Base-by-base conservation (phyloP, 2,888 invertebrate genomes). In the Stomorhina lunata region DNA sequence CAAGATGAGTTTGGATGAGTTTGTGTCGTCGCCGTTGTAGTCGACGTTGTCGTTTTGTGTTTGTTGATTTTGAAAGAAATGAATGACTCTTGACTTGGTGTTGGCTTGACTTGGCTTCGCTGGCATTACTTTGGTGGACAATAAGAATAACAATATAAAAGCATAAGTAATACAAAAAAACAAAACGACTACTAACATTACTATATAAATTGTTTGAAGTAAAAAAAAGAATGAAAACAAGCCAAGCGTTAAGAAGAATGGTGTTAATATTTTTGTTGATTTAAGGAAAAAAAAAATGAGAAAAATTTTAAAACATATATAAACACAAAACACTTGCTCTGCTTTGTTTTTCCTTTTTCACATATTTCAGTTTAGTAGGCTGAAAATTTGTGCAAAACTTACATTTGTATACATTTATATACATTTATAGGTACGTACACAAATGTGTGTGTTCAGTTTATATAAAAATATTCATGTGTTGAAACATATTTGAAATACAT, bases 51-150 rank as follows among this genome's bases (percentile, higher is more conserved):
- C 66, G 66, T 66, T 37, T 78, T 65, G 27, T 79, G 48, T 72
- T 72, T 79, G 79, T 72, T 72, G 72, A 72, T 79, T 79, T 72
- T 59, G 65, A 80, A 73, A 73, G 50, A 73, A 80, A 73, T 80
- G 50, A 80, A 80, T 79, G 78, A 72, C 78, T 79, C 78, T 79
- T 79, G 71, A 72, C 78, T 79, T 72, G 55, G 34, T 71, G 71
- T 40, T 65, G 71, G 55, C 71, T 65, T n/a, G n/a, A n/a, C n/a
- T 20, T 45, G 45, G 76, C 59, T 59, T 77, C 50, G 68, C 55
- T 78, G 63, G 50, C 29, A 65, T 76, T 76, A 76, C 59, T 61
- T 59, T n/a, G 4, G 59, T 77, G 77, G 61, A 69, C 69, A 77
- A 27, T 32, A 66, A 50, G 1, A 7, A 29, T 12, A 27, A 20